Conservation (phyloP, 2,888 invertebrate species). For the Uropetala carovei region DNA sequence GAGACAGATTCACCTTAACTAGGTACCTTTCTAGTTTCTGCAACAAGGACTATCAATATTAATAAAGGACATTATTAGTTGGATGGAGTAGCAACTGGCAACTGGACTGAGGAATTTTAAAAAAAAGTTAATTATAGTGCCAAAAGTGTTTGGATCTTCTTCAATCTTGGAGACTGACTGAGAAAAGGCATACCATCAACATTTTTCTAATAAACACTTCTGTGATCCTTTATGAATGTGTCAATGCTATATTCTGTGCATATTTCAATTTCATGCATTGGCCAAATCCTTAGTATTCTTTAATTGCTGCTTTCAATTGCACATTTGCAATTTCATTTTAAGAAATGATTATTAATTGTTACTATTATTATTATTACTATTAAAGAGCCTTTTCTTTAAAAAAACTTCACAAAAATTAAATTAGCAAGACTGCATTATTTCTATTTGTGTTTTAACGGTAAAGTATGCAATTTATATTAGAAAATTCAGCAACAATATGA, state of each 20-base stretch:
- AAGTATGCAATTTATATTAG: too few species aligned
- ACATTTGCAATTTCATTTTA: too few species aligned
- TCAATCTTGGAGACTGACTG: not conserved
- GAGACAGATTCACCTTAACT: conserved; percentile 35
- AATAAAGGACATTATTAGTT: conserved; percentile 57
- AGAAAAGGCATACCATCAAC: conserved; percentile 20
- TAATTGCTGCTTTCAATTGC: too few species aligned
- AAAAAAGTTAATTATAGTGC: conserved; percentile 48
- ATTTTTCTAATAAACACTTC: not conserved
- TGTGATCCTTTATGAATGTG: not conserved
- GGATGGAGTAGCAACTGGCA: conserved; percentile 46
- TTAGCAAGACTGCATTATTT: too few species aligned
- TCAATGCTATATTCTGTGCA: not conserved
- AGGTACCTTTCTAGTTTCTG: conserved; percentile 59
- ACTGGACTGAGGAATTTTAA: not conserved
- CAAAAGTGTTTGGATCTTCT: conserved; percentile 7
- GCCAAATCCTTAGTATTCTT: not conserved
- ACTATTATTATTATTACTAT: too few species aligned
- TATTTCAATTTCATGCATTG: conserved; percentile 21
- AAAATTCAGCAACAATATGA: too few species aligned
- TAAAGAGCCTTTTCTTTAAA: too few species aligned
- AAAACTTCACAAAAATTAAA: too few species aligned
- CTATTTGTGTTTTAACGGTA: too few species aligned
- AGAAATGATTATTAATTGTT: too few species aligned
- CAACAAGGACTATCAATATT: conserved; percentile 59